phyloP scores from a whole-genome alignment of 92 coral and sea anemone species.

The Zoanthus solanderi region DNA sequence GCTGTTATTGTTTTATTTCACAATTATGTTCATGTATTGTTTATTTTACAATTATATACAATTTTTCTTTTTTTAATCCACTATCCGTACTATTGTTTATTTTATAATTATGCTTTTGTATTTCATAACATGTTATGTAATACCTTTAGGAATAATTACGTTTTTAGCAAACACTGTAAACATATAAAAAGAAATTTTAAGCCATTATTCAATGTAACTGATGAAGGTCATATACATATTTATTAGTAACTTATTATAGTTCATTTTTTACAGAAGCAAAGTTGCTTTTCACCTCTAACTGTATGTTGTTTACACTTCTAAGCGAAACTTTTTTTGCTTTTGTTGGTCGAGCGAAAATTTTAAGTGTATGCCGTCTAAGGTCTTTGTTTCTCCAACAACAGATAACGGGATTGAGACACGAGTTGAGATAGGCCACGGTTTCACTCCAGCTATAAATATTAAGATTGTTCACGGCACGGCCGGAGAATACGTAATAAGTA shows the following conservation, averaged over 20 bases:
- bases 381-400: constrained; percentile 78
- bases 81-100: too few relatives aligned
- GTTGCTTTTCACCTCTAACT: background rate
- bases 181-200: too few relatives aligned
- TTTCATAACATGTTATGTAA: too few relatives aligned
- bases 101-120: too few relatives aligned
- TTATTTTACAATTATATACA: too few relatives aligned
- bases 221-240: too few relatives aligned
- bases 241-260: background rate
- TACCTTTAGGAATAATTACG: too few relatives aligned
- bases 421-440: constrained; percentile 75
- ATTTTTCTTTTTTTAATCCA: too few relatives aligned
- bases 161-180: too few relatives aligned
- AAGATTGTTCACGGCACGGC: constrained; percentile 53
- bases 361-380: constrained; percentile 48
- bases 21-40: too few relatives aligned
- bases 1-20: too few relatives aligned
- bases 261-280: background rate
- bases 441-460: constrained; percentile 82
- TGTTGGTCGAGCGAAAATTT: background rate
- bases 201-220: too few relatives aligned
- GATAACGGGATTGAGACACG: constrained; percentile 77
- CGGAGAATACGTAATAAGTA: constrained; percentile 62
- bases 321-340: background rate
- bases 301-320: background rate